Base-by-base conservation (phyloP, 1,140 invertebrate genomes). In the Temnothorax nylanderi region DNA sequence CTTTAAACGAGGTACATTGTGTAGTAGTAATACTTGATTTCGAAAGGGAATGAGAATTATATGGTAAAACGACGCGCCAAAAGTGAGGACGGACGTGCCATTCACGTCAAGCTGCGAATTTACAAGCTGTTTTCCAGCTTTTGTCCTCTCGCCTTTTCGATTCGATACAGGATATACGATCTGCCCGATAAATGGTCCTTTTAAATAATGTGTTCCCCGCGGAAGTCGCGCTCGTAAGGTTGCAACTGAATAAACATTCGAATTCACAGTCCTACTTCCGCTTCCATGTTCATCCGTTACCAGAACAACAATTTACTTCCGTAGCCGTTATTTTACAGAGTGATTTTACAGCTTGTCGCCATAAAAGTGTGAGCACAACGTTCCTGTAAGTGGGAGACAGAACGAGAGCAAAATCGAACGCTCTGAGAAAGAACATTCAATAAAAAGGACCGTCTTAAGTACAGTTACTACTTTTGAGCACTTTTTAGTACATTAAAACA, bases 221-320 rank as follows among this genome's bases (percentile, higher is more conserved):
- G 41, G 58, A 78, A 87, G 49, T 78, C 72, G 34, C 34, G 21
- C 71, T 49, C 74, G 58, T 49, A 81, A 60, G 41, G 13, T 65
- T 47, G 34, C 75, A 56, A 60, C 75, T 85, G 81, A 71, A 84
- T 87, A 90, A 90, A 90, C 86, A 47, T 47, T 71, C 75, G 75
- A 67, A 90, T 88, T 80, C 64, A 87, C 75, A 47, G 34, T 80
- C 41, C 71, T 47, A 47, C 74, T 88, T 82, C 64, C 87, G 67
- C 76, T 47, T 69, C 26, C 34, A 37, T 74, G 54, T 86, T 71
- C 44, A 11, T 21, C 72, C 69, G 51, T 32, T 71, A 32, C n/a
- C 60, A 41, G 72, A 37, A 49, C 56, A 87, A 80, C 88, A 90
- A 84, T 85, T 89, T 76, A 78, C 58, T 71, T 71, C 67, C 69